These are phyloP conservation scores for Pygoscelis antarcticus DNA, from an alignment of 2,113 vertebrate genomes.

Conservation along the genomic window DNA sequence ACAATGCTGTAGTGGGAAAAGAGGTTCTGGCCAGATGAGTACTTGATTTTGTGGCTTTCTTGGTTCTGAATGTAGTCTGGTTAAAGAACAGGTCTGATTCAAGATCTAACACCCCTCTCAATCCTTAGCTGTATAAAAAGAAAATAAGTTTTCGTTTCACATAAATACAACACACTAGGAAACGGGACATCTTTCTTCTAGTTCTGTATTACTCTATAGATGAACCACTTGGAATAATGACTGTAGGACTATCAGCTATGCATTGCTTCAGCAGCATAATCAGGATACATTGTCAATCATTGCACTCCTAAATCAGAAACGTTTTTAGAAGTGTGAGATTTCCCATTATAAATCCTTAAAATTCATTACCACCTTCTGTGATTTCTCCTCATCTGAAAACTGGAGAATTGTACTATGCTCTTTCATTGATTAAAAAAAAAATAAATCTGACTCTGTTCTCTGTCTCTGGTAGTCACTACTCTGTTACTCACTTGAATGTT, in stretches of 20 bases:
- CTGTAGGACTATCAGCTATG: neutral
- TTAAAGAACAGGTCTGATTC: neutral
- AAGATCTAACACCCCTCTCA: neutral
- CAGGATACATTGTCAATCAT: neutral
- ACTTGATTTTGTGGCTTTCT: neutral
- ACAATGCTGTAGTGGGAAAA: neutral
- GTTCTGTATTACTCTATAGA: neutral
- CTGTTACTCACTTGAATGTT: neutral
- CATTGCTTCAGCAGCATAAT: neutral
- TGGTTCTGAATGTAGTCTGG: neutral
- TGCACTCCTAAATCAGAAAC: neutral
- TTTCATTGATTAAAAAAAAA: neutral
- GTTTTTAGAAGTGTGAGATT: neutral
- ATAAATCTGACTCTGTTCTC: neutral
- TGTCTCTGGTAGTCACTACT: neutral
- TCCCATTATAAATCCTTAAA: neutral
- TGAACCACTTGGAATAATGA: neutral
- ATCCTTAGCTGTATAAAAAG: neutral
- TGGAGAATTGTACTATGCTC: neutral
- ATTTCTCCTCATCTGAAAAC: neutral
- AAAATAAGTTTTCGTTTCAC: neutral
- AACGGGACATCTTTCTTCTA: neutral
- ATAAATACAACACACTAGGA: neutral
- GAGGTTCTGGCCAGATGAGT: neutral
- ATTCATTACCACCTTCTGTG: neutral